Percentiles rank a stretch among this genome's conserved stretches.
phyloP scores from a whole-genome alignment of 2,888 invertebrate species.

The Mythimna lalbum region DNA sequence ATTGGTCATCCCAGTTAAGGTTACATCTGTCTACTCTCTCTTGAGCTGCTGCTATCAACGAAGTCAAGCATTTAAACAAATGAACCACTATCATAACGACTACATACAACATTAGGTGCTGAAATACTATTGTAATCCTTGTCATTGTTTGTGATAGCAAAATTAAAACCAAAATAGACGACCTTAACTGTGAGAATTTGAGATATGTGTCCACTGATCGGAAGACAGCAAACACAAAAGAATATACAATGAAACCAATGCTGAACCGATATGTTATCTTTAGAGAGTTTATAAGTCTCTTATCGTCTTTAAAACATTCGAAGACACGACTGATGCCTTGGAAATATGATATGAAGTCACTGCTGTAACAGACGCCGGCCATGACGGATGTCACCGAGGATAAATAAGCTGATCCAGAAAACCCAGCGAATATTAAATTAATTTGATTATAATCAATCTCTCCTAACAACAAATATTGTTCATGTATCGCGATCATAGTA shows the following conservation, averaged over 20 bases:
- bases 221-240: constrained; percentile 5
- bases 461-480: constrained; percentile 1
- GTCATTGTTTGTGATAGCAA: constrained; percentile 9
- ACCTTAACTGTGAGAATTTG: not conserved
- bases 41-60: not conserved
- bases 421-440: constrained; percentile 7
- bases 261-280: constrained; percentile 15
- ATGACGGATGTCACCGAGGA: not conserved
- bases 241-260: not conserved
- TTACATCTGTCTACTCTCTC: not conserved
- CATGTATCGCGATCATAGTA: not conserved
- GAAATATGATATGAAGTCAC: constrained; percentile 13
- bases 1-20: not conserved
- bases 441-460: not conserved
- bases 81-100: constrained; percentile 6
- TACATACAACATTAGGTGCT: not conserved
- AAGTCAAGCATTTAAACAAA: constrained; percentile 6
- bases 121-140: not conserved
- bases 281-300: not conserved
- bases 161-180: not conserved
- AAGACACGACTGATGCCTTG: not conserved
- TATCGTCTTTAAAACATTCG: constrained; percentile 18
- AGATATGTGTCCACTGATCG: not conserved
- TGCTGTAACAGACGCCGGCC: constrained; percentile 12
- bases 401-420: constrained; percentile 5